Base-by-base conservation (phyloP, 1,140 invertebrate species). In the Pseudomyrmex cubaensis region DNA sequence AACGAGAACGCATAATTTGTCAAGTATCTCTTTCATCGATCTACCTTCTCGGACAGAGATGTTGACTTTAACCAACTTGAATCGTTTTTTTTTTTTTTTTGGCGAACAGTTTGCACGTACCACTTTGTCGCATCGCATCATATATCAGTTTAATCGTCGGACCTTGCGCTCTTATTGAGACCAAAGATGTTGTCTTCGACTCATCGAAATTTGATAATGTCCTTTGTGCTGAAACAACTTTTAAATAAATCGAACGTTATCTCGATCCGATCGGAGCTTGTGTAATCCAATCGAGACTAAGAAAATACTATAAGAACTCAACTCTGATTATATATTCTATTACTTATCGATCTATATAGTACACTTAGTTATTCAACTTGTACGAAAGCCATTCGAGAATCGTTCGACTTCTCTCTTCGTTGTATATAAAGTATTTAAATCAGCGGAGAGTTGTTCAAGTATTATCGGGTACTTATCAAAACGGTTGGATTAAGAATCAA, bases 1-100 rank as follows among this genome's bases (percentile, higher is more conserved):
- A 80, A 80, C 20, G 54, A 44, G 54, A 80, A 80, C 44, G 44
- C 54, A 72, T 72, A 80, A 80, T 80, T 72, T 20, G 46, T 25
- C 13, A 22, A 59, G 13, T 69, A 57, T 70, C 64, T 59, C 54
- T 12, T 72, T 48, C 35, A 48, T 78, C 75, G 35, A 70, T 70
- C 64, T 48, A 78, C 64, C 20, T 59, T 59, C 35, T 35, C 25
- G 64, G 2, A 70, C 54, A 48, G 76, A 70, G 66, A 59, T 59
- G 54, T 70, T 70, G 66, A 80, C 44, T 80, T 80, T 80, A 80
- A 70, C 59, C 52, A 20, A 67, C 9, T 56, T 13, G 25, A 50
- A 70, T 80, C 44, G 76, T n/a, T 70, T 59, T 35, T 35, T 35
- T 35, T 35, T 35, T 35, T 35, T 4, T 35, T 25, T 25, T 25